These are phyloP conservation scores for Scelioninae gen. 1 DNA, from an alignment of 2,888 invertebrate species.

Conservation along the genomic window DNA sequence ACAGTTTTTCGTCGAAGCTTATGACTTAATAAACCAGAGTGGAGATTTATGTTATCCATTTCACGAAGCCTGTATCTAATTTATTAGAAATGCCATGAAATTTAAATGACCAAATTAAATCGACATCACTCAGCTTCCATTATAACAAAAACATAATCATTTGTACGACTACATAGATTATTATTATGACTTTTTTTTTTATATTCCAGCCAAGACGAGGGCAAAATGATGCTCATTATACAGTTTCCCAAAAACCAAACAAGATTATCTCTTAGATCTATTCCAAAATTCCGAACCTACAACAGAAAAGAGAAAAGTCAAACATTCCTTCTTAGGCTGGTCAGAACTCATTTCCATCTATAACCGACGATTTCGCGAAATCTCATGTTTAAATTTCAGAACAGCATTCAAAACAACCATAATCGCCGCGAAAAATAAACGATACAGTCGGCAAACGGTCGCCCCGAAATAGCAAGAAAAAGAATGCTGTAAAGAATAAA, in stretches of 20 bases:
- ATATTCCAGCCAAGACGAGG: neutral
- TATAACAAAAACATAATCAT: slow-evolving; percentile 42
- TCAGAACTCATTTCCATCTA: slow-evolving; percentile 60
- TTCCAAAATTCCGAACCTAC: neutral
- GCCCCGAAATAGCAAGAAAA: slow-evolving; percentile 12
- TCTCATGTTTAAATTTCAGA: slow-evolving; percentile 57
- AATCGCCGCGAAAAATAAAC: slow-evolving; percentile 57
- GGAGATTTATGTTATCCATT: slow-evolving; percentile 12
- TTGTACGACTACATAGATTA: slow-evolving; percentile 12
- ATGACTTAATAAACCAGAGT: slow-evolving; percentile 38
- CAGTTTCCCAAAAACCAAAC: slow-evolving; percentile 33
- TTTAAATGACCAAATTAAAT: slow-evolving; percentile 49
- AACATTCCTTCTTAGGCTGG: slow-evolving; percentile 49
- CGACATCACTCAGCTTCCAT: slow-evolving; percentile 34
- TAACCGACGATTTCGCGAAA: slow-evolving; percentile 58
- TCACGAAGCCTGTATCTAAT: slow-evolving; percentile 24
- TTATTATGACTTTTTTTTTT: neutral
- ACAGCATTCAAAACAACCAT: slow-evolving; percentile 51
- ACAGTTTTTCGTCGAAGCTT: slow-evolving; percentile 42
- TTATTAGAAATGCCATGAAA: slow-evolving; percentile 39
- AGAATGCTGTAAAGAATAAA: slow-evolving; percentile 3
- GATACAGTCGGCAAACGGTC: slow-evolving; percentile 39
- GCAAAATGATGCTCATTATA: slow-evolving; percentile 5
- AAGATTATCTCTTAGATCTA: slow-evolving; percentile 32
- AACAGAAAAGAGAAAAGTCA: slow-evolving; percentile 38